Evolutionary conservation across 2,888 invertebrate species (phyloP), one percentile per base, ranked within the genome.

Genomic region (Beris chalybata): DNA sequence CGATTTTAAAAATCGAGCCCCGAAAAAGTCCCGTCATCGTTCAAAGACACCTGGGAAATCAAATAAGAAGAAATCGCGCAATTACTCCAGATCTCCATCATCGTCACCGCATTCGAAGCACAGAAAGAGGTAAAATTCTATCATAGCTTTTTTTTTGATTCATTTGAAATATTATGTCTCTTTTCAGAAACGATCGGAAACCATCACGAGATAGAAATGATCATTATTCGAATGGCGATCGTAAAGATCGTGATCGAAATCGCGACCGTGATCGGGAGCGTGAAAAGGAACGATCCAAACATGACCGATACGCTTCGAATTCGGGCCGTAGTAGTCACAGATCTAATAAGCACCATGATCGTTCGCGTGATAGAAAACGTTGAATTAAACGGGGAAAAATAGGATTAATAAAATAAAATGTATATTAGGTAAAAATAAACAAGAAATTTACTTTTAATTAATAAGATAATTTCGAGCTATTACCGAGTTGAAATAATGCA

Each of bases 91-190:
- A 5, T 72, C 72, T 32, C 76, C 75, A 6, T 77, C 81, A 6
- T 76, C 75, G 29, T 80, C 81, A 11, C 80, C 81, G n/a, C 78
- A 79, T 70, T 73, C 73, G 64, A 80, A 81, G 65, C 78, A 78
- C 64, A 75, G 79, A n/a, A 81, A 79, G 69, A 74, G 80, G 78
- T 79, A 72, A 53, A 38, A 38, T 38, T 38, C 38, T 7, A 12
- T 9, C 13, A 43, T 78, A 72, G 66, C 29, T 45, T 45, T 44
- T 52, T 15, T 44, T 15, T 29, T 52, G n/a, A 5, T 55, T 58
- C 58, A 11, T 48, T 38, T 38, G 9, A 11, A 54, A 9, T 44
- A 11, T 12, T 53, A 4, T 44, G 12, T 43, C n/a, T 47, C 15
- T 54, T 54, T 31, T 32, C 52, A 65, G 65, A 44, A 67, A 55